phyloP scores from a whole-genome alignment of 2,888 invertebrate species.

The Erebia epiphron region DNA sequence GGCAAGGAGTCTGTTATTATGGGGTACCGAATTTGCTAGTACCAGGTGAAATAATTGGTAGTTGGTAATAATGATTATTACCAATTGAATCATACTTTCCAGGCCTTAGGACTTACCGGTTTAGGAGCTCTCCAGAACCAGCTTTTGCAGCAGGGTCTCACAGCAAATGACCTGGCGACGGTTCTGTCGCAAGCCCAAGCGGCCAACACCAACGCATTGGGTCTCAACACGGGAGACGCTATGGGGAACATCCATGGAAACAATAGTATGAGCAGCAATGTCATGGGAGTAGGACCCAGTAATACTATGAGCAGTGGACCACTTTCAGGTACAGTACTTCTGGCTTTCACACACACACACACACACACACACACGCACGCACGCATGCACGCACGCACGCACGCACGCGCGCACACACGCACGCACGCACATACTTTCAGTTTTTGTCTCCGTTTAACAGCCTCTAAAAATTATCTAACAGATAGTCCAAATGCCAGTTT shows the following conservation, averaged over 20 bases:
- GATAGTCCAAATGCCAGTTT: background rate
- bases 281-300: slow-evolving; percentile 62
- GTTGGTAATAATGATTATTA: background rate
- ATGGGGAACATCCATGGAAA: slow-evolving; percentile 51
- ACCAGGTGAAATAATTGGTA: too few species aligned
- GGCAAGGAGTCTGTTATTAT: too few species aligned
- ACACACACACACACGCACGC: too few species aligned
- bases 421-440: too few species aligned
- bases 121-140: slow-evolving; percentile 77
- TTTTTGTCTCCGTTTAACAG: background rate
- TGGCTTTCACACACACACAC: too few species aligned
- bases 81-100: slow-evolving; percentile 40
- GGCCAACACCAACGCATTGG: slow-evolving; percentile 56
- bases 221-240: slow-evolving; percentile 57
- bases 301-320: slow-evolving; percentile 65
- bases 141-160: slow-evolving; percentile 75
- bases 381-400: too few species aligned
- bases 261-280: slow-evolving; percentile 51
- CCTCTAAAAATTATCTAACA: background rate
- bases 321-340: slow-evolving; percentile 57
- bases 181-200: slow-evolving; percentile 55
- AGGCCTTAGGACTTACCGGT: slow-evolving; percentile 75
- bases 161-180: slow-evolving; percentile 71
- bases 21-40: too few species aligned
- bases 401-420: too few species aligned